phyloP scores from a whole-genome alignment of 2,113 vertebrate species.

The Aldabrachelys gigantea region DNA sequence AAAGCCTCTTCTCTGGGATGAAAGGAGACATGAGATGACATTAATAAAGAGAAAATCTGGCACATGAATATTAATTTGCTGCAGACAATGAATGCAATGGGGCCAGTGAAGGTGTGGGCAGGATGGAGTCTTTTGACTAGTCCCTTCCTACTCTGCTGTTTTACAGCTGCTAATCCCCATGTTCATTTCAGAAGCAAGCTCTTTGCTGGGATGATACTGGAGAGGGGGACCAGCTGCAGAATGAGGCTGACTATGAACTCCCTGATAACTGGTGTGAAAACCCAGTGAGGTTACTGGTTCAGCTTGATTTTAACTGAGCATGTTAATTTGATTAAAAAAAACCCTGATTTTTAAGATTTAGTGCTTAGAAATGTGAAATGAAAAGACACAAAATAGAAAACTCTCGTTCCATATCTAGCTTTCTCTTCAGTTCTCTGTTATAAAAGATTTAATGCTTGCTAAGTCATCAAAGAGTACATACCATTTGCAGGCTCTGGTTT shows the following conservation, averaged over 20 bases:
- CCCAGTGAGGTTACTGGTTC: rapidly evolving
- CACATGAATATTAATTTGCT: not conserved
- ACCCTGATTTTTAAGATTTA: rapidly evolving
- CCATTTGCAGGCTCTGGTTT: not conserved
- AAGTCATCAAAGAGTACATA: rapidly evolving
- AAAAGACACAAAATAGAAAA: too few species aligned
- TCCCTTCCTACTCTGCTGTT: not conserved
- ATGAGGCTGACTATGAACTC: not conserved
- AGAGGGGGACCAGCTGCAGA: not conserved
- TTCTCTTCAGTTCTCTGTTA: not conserved
- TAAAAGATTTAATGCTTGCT: not conserved
- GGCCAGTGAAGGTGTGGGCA: not conserved
- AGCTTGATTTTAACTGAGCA: not conserved
- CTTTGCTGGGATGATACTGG: not conserved
- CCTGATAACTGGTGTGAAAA: not conserved
- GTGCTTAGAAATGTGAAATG: rapidly evolving
- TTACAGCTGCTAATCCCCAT: not conserved
- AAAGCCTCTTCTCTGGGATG: conserved; percentile 1
- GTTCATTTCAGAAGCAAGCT: not conserved
- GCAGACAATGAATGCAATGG: not conserved
- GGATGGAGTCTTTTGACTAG: not conserved
- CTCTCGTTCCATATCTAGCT: not conserved
- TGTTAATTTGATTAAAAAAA: not conserved
- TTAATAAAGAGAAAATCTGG: conserved; percentile 12
- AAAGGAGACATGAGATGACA: conserved; percentile 21